Conservation (phyloP, 2,888 invertebrate genomes). For the Dicyrtoma fusca region DNA sequence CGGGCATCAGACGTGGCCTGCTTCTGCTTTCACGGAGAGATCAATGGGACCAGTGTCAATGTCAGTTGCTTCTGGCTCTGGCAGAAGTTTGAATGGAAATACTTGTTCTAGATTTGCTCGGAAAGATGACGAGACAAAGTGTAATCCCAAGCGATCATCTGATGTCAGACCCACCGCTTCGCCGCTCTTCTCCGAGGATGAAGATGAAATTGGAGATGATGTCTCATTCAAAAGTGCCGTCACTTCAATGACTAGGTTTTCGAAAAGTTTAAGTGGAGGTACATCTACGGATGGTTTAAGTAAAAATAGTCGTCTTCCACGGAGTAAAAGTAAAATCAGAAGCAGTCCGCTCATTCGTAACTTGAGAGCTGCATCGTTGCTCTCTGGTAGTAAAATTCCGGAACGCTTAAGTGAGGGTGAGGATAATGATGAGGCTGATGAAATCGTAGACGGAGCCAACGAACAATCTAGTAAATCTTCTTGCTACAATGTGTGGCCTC, state of each 20-base stretch:
- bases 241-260: constrained; percentile 13
- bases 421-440: not conserved
- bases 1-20: no score
- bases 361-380: not conserved
- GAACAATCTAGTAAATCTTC: not conserved
- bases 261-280: no score
- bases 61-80: no score
- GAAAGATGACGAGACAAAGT: not conserved
- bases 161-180: not conserved
- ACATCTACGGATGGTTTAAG: no score
- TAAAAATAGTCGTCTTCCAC: not conserved
- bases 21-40: no score
- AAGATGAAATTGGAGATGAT: constrained; percentile 17
- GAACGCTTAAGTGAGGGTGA: not conserved
- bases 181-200: not conserved
- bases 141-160: not conserved
- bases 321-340: constrained; percentile 14
- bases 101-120: constrained; percentile 29
- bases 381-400: not conserved
- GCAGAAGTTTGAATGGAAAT: not conserved
- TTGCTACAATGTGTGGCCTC: not conserved
- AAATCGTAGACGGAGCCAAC: not conserved
- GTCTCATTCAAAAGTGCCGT: constrained; percentile 13
- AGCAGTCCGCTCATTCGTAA: constrained; percentile 19
- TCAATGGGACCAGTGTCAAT: no score